Evolutionary conservation across 1,140 invertebrate species (phyloP), one percentile per base, ranked within the genome.

Genomic region (Lethrus apterus): DNA sequence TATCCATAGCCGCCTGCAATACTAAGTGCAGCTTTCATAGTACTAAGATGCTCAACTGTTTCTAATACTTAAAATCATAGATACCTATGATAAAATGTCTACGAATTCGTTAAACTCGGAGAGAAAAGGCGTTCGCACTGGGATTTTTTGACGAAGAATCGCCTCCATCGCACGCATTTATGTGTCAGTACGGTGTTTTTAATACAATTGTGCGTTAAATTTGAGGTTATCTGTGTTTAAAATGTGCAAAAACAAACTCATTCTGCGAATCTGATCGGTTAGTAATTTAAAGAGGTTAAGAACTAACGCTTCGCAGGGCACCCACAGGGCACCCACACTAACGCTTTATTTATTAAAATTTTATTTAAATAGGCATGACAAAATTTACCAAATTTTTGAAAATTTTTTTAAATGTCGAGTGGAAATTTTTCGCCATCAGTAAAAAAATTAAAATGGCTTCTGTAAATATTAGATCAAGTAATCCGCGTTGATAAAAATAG

Each of bases 401-500:
- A 29, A 29, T 29, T 23, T 23, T 40, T 21, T 21, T 24, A 21
- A 40, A 40, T 21, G 24, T 29, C n/a, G n/a, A n/a, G n/a, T n/a
- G n/a, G n/a, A n/a, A n/a, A n/a, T n/a, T n/a, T n/a, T n/a, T n/a
- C n/a, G n/a, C n/a, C n/a, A n/a, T n/a, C n/a, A n/a, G n/a, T n/a
- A n/a, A 18, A 44, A 44, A 44, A 44, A 30, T 38, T 45, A 45
- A 46, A 51, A 51, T 51, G 49, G 49, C 49, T 46, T 46, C 49
- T 42, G 30, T 41, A 51, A 52, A 55, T 46, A 50, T 51, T 52
- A 34, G 38, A 51, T 41, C 20, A 42, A n/a, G 31, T 13, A 47
- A 41, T 41, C 41, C 26, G 19, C 52, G 26, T 21, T 41, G 60
- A 63, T 61, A 63, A 63, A 63, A 63, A 63, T 63, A 63, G 59